Evolutionary conservation across 1,140 invertebrate species (phyloP).

Genomic region (Epicauta chinensis): DNA sequence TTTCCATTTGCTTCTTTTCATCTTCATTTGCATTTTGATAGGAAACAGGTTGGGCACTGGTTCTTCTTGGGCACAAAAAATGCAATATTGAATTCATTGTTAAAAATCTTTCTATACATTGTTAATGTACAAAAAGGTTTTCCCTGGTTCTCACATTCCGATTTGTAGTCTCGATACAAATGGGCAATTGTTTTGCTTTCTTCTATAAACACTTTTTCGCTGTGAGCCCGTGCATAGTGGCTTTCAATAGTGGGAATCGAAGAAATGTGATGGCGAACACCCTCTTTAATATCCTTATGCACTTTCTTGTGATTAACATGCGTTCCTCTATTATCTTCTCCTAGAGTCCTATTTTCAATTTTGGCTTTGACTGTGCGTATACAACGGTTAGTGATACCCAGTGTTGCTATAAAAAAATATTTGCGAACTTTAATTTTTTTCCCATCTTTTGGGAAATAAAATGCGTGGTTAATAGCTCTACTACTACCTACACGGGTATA

Average conservation of each 20-base stretch:
- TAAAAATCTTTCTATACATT: slow-evolving; percentile 18
- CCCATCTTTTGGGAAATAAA: background rate
- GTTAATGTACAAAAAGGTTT: slow-evolving; percentile 2
- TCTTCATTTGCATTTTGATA: slow-evolving; percentile 31
- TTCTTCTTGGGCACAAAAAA: slow-evolving; percentile 29
- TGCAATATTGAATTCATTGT: slow-evolving; percentile 15
- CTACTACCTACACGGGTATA: too few relatives aligned
- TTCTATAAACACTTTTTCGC: slow-evolving; percentile 14
- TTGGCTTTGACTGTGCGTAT: slow-evolving; percentile 6
- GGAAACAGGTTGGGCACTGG: slow-evolving; percentile 36
- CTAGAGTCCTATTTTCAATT: slow-evolving; percentile 1
- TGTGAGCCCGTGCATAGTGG: slow-evolving; percentile 6
- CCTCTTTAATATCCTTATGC: slow-evolving; percentile 6
- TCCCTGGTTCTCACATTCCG: slow-evolving; percentile 9
- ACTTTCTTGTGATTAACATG: slow-evolving; percentile 6
- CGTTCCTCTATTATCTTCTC: slow-evolving; percentile 8
- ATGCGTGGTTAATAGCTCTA: background rate
- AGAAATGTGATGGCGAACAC: background rate
- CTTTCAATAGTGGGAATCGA: background rate
- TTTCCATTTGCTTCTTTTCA: too few relatives aligned
- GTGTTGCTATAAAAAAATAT: slow-evolving; percentile 6
- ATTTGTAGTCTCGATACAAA: slow-evolving; percentile 16
- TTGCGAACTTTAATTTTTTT: slow-evolving; percentile 1
- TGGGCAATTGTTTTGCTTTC: slow-evolving; percentile 15
- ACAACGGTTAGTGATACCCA: slow-evolving; percentile 11